phyloP scores from a whole-genome alignment of 2,113 vertebrate genomes.

The Mus spicilegus region DNA sequence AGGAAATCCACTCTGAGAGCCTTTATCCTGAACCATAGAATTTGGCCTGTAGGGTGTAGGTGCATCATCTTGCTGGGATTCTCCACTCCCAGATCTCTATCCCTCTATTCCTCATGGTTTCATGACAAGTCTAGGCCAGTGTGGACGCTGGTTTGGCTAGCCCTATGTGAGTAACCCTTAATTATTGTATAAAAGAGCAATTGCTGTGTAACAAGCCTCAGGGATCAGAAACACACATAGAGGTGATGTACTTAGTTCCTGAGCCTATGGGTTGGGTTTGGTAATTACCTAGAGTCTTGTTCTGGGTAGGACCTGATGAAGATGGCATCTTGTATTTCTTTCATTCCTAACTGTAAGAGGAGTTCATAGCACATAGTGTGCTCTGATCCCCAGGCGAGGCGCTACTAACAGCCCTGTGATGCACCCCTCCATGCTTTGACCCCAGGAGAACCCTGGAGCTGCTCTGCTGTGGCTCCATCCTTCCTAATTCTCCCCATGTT shows the following conservation, averaged over 20 bases:
- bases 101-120: not conserved
- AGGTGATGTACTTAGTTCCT: not conserved
- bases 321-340: no score
- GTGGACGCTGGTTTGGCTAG: not conserved
- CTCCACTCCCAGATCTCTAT: no score
- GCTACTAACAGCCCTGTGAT: not conserved
- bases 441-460: not conserved
- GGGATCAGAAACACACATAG: not conserved
- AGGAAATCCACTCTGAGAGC: not conserved
- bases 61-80: not conserved
- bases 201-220: not conserved
- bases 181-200: not conserved
- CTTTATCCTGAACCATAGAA: not conserved
- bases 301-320: rapidly evolving
- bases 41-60: not conserved
- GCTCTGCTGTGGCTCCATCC: no score
- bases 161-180: not conserved
- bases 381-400: not conserved
- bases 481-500: not conserved
- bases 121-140: not conserved
- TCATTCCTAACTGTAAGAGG: not conserved
- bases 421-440: rapidly evolving
- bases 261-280: not conserved
- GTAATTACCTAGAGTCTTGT: not conserved
- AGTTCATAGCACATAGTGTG: not conserved